These are phyloP conservation scores for Brachionus paranguensis DNA, from an alignment of 1,140 invertebrate species.

Conservation along the genomic window DNA sequence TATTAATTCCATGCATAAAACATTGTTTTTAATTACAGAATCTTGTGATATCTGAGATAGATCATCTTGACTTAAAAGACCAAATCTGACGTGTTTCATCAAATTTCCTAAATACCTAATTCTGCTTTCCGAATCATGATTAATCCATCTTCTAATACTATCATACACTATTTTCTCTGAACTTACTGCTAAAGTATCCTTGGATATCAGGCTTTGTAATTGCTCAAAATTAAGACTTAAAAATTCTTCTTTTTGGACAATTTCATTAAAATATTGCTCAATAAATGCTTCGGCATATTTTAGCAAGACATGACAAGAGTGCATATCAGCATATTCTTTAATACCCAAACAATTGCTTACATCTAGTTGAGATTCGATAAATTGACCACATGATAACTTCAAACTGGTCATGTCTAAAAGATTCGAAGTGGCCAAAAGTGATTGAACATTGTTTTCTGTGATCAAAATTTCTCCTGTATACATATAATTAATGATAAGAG, in stretches of 20 bases:
- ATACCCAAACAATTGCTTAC: constrained; percentile 3
- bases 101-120: constrained; percentile 1
- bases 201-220: neutral
- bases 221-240: neutral
- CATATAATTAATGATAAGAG: constrained; percentile 92
- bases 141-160: constrained; percentile 14
- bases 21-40: neutral
- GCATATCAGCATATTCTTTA: constrained; percentile 8
- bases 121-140: neutral
- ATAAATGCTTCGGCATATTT: constrained; percentile 14
- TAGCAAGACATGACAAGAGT: neutral
- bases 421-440: constrained; percentile 88
- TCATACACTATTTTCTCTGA: constrained; percentile 23
- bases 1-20: constrained; percentile 9
- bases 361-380: constrained; percentile 16
- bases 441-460: constrained; percentile 95
- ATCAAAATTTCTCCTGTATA: constrained; percentile 97
- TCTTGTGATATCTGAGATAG: neutral
- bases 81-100: constrained; percentile 7
- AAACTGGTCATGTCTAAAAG: constrained; percentile 59
- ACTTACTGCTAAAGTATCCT: neutral
- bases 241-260: constrained; percentile 19
- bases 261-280: constrained; percentile 10
- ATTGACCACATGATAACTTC: constrained; percentile 16
- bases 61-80: neutral